These are phyloP conservation scores for Acestrorhynchus altus DNA, from an alignment of 2,797 vertebrate genomes.

Conservation along the genomic window DNA sequence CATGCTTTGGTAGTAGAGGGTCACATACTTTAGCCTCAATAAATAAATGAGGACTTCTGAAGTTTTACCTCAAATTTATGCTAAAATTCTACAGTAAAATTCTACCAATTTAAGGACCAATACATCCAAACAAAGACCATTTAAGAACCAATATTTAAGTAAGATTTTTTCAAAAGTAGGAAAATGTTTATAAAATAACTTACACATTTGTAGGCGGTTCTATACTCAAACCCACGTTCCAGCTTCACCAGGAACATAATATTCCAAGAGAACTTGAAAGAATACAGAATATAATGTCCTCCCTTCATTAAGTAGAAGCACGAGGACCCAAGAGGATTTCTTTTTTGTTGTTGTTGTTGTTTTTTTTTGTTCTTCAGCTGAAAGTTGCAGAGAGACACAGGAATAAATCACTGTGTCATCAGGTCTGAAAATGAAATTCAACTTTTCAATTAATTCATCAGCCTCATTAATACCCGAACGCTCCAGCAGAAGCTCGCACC, in stretches of 20 bases:
- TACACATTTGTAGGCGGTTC: background rate
- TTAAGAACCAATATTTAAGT: background rate
- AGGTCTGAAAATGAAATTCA: slow-evolving; percentile 26
- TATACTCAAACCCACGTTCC: background rate
- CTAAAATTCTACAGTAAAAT: too few species aligned
- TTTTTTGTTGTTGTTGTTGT: too few species aligned
- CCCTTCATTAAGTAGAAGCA: slow-evolving; percentile 15
- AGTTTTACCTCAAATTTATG: too few species aligned
- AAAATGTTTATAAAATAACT: too few species aligned
- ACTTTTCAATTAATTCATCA: slow-evolving; percentile 23
- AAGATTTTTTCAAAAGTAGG: background rate
- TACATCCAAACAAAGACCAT: background rate
- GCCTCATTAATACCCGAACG: slow-evolving; percentile 33
- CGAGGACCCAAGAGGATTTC: background rate
- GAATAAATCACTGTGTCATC: slow-evolving; percentile 35
- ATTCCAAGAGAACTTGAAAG: slow-evolving; percentile 6
- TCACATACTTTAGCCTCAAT: too few species aligned
- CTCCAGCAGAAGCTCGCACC: slow-evolving; percentile 5
- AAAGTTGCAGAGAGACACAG: background rate
- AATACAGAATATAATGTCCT: background rate
- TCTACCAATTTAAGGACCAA: background rate
- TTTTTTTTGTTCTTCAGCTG: background rate
- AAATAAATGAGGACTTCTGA: too few species aligned
- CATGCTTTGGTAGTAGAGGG: too few species aligned
- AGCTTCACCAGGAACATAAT: background rate